phyloP scores from a whole-genome alignment of 2,797 vertebrate genomes.

The Macroramphosus scolopax region DNA sequence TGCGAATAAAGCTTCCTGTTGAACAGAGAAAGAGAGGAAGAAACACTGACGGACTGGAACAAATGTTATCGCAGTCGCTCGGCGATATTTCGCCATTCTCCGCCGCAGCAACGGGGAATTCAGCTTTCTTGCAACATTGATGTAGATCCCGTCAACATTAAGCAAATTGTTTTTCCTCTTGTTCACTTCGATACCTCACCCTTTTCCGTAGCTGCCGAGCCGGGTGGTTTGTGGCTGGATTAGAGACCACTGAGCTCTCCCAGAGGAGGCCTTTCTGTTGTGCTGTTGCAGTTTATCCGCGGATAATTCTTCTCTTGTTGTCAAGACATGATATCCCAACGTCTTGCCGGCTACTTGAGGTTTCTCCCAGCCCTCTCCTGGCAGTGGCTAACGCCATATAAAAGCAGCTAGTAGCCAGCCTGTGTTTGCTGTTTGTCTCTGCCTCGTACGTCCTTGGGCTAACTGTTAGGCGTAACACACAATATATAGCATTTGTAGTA shows the following conservation, averaged over 20 bases:
- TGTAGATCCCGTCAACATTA: constrained; percentile 16
- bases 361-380: too few relatives aligned
- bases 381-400: too few relatives aligned
- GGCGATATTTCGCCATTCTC: constrained; percentile 30
- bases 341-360: constrained; percentile 20
- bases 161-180: neutral
- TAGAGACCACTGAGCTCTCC: constrained; percentile 45
- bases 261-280: constrained; percentile 59
- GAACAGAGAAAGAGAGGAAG: constrained; percentile 57
- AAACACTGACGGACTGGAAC: constrained; percentile 35
- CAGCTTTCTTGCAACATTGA: constrained; percentile 30
- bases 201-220: constrained; percentile 62
- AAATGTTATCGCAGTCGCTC: constrained; percentile 35
- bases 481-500: constrained; percentile 32
- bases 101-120: constrained; percentile 10
- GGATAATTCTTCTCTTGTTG: constrained; percentile 33
- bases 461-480: constrained; percentile 34
- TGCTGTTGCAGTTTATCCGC: constrained; percentile 52
- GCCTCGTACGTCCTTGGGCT: constrained; percentile 61
- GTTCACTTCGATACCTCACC: constrained; percentile 57
- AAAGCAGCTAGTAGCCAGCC: too few relatives aligned
- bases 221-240: constrained; percentile 49
- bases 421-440: constrained; percentile 47
- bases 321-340: constrained; percentile 60
- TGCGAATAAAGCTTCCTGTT: constrained; percentile 71